Percentiles rank a stretch among this genome's conserved stretches.
These are phyloP conservation scores for Hemitrygon akajei DNA, from an alignment of 2,797 vertebrate species.

Conservation along the genomic window DNA sequence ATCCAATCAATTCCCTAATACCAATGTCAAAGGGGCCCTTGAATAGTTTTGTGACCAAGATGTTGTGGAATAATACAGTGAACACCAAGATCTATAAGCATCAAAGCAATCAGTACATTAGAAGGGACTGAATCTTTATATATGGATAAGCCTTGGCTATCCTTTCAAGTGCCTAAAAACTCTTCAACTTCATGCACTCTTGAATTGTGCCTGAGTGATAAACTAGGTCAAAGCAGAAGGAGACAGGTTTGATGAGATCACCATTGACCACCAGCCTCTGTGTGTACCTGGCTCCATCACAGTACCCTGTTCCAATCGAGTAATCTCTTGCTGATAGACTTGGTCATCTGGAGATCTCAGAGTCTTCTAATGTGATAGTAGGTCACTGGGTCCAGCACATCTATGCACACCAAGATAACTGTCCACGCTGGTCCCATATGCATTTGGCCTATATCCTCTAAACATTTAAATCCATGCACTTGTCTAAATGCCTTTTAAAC, in stretches of 20 bases:
- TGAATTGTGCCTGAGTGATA: not conserved
- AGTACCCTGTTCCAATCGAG: not conserved
- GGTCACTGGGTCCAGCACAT: too few relatives aligned
- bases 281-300: not conserved
- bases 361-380: too few relatives aligned
- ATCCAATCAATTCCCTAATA: not conserved
- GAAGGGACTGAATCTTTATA: not conserved
- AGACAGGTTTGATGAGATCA: not conserved
- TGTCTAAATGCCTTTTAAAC: too few relatives aligned
- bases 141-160: not conserved
- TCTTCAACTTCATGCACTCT: not conserved
- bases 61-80: not conserved
- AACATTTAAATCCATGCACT: too few relatives aligned
- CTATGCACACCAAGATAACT: too few relatives aligned
- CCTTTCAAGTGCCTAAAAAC: not conserved
- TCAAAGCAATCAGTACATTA: not conserved
- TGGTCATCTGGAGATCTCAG: too few relatives aligned
- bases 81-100: not conserved
- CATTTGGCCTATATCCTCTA: too few relatives aligned
- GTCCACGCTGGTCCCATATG: too few relatives aligned
- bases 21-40: not conserved
- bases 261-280: not conserved
- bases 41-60: not conserved
- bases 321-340: not conserved
- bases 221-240: not conserved